Conservation (phyloP, 2,797 vertebrate genomes). For the Pterois miles region DNA sequence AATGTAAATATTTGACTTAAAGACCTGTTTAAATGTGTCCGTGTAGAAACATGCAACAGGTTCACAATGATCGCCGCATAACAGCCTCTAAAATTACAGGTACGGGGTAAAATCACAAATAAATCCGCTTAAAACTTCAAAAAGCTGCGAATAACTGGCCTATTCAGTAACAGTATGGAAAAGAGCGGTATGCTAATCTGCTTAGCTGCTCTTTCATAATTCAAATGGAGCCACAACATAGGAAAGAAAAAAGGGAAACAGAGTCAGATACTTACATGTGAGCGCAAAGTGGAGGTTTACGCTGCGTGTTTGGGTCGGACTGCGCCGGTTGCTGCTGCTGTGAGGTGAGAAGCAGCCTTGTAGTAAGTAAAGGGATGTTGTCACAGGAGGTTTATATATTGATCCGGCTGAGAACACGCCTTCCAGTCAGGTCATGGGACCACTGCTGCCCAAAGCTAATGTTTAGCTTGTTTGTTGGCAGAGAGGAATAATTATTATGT, state of each 20-base stretch:
- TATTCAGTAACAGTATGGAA: constrained; percentile 32
- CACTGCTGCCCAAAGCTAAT: constrained; percentile 66
- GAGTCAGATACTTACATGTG: constrained; percentile 50
- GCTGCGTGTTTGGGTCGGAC: background rate
- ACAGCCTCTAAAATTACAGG: background rate
- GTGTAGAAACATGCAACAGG: background rate
- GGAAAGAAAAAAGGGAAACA: background rate
- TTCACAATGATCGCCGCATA: background rate
- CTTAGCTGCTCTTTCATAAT: constrained; percentile 53
- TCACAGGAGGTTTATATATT: constrained; percentile 58
- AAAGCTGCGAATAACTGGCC: constrained; percentile 30
- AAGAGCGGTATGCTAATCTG: constrained; percentile 64
- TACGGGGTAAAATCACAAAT: constrained; percentile 1
- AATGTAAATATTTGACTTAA: background rate
- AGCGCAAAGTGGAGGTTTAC: background rate
- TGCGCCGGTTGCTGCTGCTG: background rate
- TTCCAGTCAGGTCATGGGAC: constrained; percentile 74
- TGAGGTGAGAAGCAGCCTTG: background rate
- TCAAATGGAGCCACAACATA: background rate
- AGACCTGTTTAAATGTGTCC: background rate
- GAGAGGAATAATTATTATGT: constrained; percentile 60
- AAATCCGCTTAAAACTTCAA: constrained; percentile 41
- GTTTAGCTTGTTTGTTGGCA: constrained; percentile 75
- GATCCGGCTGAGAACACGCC: constrained; percentile 64
- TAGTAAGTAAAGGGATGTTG: background rate